Evolutionary conservation across 2,797 vertebrate species (phyloP), one percentile per base, ranked within the genome.

Genomic region (Enteromius radiatus): DNA sequence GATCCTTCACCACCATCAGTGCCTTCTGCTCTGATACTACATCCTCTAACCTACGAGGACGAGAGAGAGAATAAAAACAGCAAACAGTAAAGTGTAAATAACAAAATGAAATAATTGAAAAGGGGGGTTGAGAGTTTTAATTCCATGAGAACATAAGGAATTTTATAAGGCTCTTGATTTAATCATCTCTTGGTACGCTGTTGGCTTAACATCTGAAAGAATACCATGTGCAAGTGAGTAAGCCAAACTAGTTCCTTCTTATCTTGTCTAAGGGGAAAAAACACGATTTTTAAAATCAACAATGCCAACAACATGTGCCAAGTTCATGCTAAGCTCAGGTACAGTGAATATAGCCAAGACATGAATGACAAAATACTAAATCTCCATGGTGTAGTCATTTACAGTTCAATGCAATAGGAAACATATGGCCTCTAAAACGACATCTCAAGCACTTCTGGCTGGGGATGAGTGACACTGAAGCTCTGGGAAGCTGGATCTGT

Each of bases 1-100:
- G 95, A 17, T 96, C 96, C 87, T 94, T 98, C 59, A 99, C 94
- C 88, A 99, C 94, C 95, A 99, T 97, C 82, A 98, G 90, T 28
- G 97, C 97, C 91, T 98, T 99, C 87, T 97, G 95, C 65, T 95
- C 93, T 17, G 93, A 93, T 11, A 92, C 89, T 36, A 92, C 90
- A 64, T 0, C 86, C 14, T 95, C 93, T 12, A 91, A 88, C 45
- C 97, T 98, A 67, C 33, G 12, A 65, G 31, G 38, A 41, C 2
- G 43, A 33, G 49, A 54, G 45, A 63, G 61, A 33, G 43, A 41
- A 38, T 23, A 63, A 49, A 36, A 54, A 45, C 26, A 19, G 81
- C 3, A 64, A 2, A 31, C 21, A 61, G 12, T 26, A 23, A 45
- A 78, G 45, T 8, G 23, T 28, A 31, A 68, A 17, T 21, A 28